These are phyloP conservation scores for Phymatocera aterrima DNA, from an alignment of 2,888 invertebrate species.

Conservation along the genomic window DNA sequence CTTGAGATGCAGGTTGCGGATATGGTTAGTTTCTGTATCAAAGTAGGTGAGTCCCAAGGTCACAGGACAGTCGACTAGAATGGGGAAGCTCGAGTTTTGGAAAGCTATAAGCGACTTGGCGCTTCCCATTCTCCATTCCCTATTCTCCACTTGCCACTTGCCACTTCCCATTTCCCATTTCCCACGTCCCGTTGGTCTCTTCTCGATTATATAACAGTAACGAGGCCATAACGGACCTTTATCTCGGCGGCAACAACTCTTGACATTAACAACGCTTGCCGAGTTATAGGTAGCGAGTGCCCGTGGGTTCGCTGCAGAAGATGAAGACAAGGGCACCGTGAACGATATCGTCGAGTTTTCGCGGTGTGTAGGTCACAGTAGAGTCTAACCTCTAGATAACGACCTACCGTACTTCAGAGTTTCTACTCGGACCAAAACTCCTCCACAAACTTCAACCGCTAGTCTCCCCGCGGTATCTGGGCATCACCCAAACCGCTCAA, in stretches of 20 bases:
- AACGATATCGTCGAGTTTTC: not conserved
- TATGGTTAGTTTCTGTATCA: not conserved
- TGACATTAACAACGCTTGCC: constrained; percentile 38
- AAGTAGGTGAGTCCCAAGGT: not conserved
- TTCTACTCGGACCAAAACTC: constrained; percentile 22
- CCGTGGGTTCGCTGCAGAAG: not conserved
- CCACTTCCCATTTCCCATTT: not conserved
- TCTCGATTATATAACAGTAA: constrained; percentile 40
- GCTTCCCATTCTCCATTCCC: not conserved
- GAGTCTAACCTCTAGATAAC: constrained; percentile 35
- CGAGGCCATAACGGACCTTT: constrained; percentile 42
- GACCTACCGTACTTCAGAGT: constrained; percentile 23
- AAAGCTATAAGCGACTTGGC: constrained; percentile 7
- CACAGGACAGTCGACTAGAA: not conserved
- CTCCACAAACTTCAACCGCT: not conserved
- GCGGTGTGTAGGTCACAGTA: constrained; percentile 1
- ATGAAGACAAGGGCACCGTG: constrained; percentile 31
- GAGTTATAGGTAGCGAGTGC: too few species aligned
- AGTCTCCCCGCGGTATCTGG: not conserved
- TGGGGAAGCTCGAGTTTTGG: not conserved
- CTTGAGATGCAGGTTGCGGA: not conserved
- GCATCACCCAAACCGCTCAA: not conserved
- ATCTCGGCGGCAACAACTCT: constrained; percentile 39
- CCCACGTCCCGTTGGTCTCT: not conserved
- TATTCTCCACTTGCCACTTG: not conserved